Evolutionary conservation across 2,888 invertebrate genomes (phyloP), one percentile per base, ranked within the genome.

Genomic region (Galeruca laticollis): DNA sequence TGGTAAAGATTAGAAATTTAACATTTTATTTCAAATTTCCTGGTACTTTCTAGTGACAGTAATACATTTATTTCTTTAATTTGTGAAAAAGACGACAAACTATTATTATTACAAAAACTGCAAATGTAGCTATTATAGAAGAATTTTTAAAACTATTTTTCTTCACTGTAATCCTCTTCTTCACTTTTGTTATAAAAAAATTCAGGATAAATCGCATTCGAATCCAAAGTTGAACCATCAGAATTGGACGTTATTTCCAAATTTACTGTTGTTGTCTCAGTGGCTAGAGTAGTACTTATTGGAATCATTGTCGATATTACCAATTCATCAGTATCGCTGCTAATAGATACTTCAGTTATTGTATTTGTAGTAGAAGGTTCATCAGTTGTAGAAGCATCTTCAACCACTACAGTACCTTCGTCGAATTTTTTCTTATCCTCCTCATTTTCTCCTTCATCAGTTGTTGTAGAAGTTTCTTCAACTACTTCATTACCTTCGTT

Each of bases 201-300:
- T 10, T 73, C 68, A 18, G 73, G 65, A 43, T 52, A 43, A 9
- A 73, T 73, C 2, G 65, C 64, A 66, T 73, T 73, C 20, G 63
- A 52, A 59, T 73, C 73, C 11, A 33, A 49, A 15, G 70, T 68
- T 20, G 31, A 20, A 21, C 5, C 13, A 18, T 11, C 37, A 18
- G 13, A 21, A 11, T 5, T 21, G 6, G 61, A 18, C 15, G 35
- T 43, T 1, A 13, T 37, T 56, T 64, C 56, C 18, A n/a, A 11
- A 10, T 57, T 15, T 2, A 61, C 61, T n/a, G n/a, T n/a, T 37
- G 43, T 51, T 49, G n/a, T 21, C 47, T 52, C 47, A 26, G 21
- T 40, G 11, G 15, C n/a, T n/a, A n/a, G 33, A 18, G 57, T 31
- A 31, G 5, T 15, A 20, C 11, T 31, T 31, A 15, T n/a, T 37